These are phyloP conservation scores for Dendrolimus pini DNA, from an alignment of 2,888 invertebrate genomes.

Conservation along the genomic window DNA sequence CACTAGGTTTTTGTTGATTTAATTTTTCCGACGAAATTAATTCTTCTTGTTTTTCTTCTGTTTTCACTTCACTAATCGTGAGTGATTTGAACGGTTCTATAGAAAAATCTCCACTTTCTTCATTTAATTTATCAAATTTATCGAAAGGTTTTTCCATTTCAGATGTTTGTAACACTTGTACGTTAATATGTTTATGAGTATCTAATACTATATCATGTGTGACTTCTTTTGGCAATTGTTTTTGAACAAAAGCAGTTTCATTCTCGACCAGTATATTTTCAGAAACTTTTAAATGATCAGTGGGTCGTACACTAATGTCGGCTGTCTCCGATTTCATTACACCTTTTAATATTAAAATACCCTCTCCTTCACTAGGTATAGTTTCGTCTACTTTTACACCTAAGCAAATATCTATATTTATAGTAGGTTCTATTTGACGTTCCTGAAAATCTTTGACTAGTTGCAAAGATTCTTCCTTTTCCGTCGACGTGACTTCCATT, in stretches of 20 bases:
- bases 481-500: slow-evolving; percentile 45
- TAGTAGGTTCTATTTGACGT: slow-evolving; percentile 18
- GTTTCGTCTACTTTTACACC: slow-evolving; percentile 40
- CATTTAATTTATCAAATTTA: slow-evolving; percentile 14
- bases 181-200: slow-evolving; percentile 36
- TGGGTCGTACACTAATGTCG: slow-evolving; percentile 56
- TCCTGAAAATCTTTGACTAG: slow-evolving; percentile 21
- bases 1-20: slow-evolving; percentile 19
- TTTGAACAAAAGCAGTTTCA: slow-evolving; percentile 29
- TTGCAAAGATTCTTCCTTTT: slow-evolving; percentile 42
- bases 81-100: slow-evolving; percentile 36
- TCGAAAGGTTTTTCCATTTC: slow-evolving; percentile 34
- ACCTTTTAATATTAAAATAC: slow-evolving; percentile 18
- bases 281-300: slow-evolving; percentile 40
- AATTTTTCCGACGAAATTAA: slow-evolving; percentile 17
- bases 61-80: slow-evolving; percentile 60
- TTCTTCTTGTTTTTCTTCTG: slow-evolving; percentile 51
- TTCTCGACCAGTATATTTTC: slow-evolving; percentile 41
- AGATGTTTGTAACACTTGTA: slow-evolving; percentile 31
- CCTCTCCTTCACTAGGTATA: slow-evolving; percentile 38
- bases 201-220: slow-evolving; percentile 29
- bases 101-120: slow-evolving; percentile 25
- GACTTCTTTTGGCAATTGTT: slow-evolving; percentile 20
- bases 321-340: slow-evolving; percentile 38
- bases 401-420: slow-evolving; percentile 29